phyloP scores from a whole-genome alignment of 2,113 vertebrate genomes.

The Ranitomeya variabilis region DNA sequence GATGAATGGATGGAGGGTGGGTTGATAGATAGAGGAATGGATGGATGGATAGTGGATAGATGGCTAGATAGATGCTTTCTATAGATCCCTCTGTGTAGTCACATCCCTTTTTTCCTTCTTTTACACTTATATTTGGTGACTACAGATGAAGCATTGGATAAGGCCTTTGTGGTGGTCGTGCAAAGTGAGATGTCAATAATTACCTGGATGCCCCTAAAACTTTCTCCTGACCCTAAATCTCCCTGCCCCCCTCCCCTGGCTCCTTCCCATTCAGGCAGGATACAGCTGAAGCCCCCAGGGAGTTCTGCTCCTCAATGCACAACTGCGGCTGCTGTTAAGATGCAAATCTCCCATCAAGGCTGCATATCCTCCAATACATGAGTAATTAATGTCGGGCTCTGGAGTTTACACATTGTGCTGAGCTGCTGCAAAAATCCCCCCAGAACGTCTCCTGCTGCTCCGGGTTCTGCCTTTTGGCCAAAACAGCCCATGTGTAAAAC shows the following conservation, averaged over 20 bases:
- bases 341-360: background rate
- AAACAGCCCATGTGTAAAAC: constrained; percentile 65
- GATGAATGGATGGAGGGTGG: background rate
- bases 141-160: no score
- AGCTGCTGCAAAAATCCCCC: background rate
- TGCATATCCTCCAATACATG: background rate
- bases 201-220: background rate
- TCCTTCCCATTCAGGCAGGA: background rate
- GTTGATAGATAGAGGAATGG: background rate
- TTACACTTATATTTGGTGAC: background rate
- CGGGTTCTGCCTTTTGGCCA: constrained; percentile 52
- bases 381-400: background rate
- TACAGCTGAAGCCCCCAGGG: background rate
- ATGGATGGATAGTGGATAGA: constrained; percentile 11
- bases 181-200: background rate
- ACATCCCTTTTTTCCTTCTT: no score
- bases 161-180: background rate
- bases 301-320: background rate
- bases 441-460: background rate
- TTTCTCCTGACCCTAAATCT: background rate
- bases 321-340: constrained; percentile 5
- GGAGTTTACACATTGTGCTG: background rate
- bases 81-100: background rate
- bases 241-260: background rate
- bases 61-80: background rate